A percentile compares a stretch with the other conserved stretches of the same genome.
These are phyloP conservation scores for Ochotona princeps DNA, from an alignment of 2,113 vertebrate genomes.

Conservation along the genomic window DNA sequence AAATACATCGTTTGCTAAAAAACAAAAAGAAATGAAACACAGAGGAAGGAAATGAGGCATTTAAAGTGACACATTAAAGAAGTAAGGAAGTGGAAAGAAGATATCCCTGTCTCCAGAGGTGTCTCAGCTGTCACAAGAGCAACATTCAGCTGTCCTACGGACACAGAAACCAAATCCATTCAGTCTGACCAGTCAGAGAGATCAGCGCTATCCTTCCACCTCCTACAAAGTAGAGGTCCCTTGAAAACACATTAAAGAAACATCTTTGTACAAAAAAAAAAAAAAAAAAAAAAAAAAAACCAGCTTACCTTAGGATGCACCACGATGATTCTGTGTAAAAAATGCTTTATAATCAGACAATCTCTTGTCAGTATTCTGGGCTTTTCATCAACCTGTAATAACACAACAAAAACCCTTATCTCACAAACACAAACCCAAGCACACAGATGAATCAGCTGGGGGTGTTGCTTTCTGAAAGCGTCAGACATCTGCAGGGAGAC, in stretches of 20 bases:
- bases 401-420: conserved; percentile 44
- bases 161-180: conserved; percentile 34
- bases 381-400: conserved; percentile 82
- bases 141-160: not conserved
- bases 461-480: conserved; percentile 21
- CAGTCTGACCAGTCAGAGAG: conserved; percentile 28
- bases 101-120: not conserved
- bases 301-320: conserved; percentile 86
- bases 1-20: too few relatives aligned
- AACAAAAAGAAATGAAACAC: conserved; percentile 32
- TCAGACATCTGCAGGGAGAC: conserved; percentile 1
- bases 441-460: conserved; percentile 42
- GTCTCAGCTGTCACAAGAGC: not conserved
- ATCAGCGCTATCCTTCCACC: not conserved
- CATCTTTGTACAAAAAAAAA: not conserved
- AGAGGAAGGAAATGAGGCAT: not conserved
- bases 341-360: conserved; percentile 80
- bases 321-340: conserved; percentile 86
- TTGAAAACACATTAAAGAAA: conserved; percentile 25
- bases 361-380: conserved; percentile 66
- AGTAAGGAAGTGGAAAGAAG: conserved; percentile 35
- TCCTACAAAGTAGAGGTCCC: not conserved
- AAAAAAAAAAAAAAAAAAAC: not conserved
- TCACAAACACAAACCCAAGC: conserved; percentile 46
- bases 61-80: conserved; percentile 25